A percentile compares a stretch with the other conserved stretches of the same genome.
Conservation (phyloP, 2,888 invertebrate genomes). For the Ophion costatus region DNA sequence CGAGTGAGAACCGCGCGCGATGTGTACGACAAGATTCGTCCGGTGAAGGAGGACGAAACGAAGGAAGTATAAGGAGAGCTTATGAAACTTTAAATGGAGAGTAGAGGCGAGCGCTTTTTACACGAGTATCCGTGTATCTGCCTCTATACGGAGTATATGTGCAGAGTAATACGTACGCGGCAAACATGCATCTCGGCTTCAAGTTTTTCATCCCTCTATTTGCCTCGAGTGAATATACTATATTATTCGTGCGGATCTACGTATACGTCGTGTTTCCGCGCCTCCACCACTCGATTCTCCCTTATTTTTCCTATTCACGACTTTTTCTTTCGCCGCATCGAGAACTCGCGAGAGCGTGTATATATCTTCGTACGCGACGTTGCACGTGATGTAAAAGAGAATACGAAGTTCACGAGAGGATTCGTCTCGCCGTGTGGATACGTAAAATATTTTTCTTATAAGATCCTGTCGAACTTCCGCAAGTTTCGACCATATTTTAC, state of each 20-base stretch:
- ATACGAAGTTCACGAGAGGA: constrained; percentile 20
- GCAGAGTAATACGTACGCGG: constrained; percentile 48
- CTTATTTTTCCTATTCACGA: constrained; percentile 55
- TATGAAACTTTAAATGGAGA: constrained; percentile 65
- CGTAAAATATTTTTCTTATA: constrained; percentile 16
- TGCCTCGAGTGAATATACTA: constrained; percentile 42
- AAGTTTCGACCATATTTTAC: constrained; percentile 1
- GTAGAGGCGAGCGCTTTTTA: constrained; percentile 51
- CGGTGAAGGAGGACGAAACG: constrained; percentile 40
- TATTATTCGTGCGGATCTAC: constrained; percentile 43
- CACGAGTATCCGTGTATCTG: constrained; percentile 23
- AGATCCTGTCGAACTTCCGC: constrained; percentile 4
- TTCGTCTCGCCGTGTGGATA: constrained; percentile 22
- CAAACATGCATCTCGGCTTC: constrained; percentile 47
- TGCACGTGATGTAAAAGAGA: constrained; percentile 17
- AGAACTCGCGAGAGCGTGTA: constrained; percentile 45
- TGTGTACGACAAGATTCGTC: constrained; percentile 51
- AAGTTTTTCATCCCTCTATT: constrained; percentile 41
- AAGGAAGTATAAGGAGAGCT: constrained; percentile 13
- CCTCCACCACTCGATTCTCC: constrained; percentile 10
- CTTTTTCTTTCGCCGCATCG: constrained; percentile 45
- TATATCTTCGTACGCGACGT: constrained; percentile 21
- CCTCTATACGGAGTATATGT: neutral
- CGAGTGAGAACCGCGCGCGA: constrained; percentile 48
- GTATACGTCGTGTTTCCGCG: constrained; percentile 2